A percentile compares a stretch with the other conserved stretches of the same genome.
Evolutionary conservation across 2,113 vertebrate species (phyloP).

Genomic region (Archilochus colubris): DNA sequence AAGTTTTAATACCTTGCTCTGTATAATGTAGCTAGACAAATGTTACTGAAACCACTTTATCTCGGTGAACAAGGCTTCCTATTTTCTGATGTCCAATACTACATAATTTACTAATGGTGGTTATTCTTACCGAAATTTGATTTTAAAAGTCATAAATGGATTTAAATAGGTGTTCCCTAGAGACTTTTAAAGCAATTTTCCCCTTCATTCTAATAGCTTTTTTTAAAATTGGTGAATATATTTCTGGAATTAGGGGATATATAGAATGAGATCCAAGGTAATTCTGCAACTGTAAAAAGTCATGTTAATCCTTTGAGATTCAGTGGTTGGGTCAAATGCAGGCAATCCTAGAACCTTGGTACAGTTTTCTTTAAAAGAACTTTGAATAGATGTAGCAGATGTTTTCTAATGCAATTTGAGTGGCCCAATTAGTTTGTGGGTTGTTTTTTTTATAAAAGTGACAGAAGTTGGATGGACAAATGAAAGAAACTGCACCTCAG

Average conservation of each 20-base stretch:
- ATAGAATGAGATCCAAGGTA: neutral
- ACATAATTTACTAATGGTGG: neutral
- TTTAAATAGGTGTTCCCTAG: neutral
- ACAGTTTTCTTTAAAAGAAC: neutral
- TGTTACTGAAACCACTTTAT: neutral
- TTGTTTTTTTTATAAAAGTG: neutral
- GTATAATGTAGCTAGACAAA: neutral
- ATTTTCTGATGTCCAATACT: neutral
- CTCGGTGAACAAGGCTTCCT: neutral
- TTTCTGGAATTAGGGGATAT: neutral
- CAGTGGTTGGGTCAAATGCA: neutral
- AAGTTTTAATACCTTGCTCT: neutral
- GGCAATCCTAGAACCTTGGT: neutral
- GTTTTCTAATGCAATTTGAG: conserved; percentile 26
- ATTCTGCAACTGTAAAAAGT: neutral
- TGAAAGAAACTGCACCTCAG: conserved; percentile 55
- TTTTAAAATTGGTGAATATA: neutral
- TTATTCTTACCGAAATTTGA: neutral
- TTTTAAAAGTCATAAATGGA: neutral
- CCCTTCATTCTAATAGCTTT: neutral
- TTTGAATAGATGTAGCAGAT: neutral
- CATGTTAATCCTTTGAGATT: neutral
- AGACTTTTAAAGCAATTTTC: neutral
- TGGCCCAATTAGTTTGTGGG: neutral
- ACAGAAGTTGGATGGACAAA: neutral